phyloP scores from a whole-genome alignment of 2,113 vertebrate species.

The Xyliphius kryptos region DNA sequence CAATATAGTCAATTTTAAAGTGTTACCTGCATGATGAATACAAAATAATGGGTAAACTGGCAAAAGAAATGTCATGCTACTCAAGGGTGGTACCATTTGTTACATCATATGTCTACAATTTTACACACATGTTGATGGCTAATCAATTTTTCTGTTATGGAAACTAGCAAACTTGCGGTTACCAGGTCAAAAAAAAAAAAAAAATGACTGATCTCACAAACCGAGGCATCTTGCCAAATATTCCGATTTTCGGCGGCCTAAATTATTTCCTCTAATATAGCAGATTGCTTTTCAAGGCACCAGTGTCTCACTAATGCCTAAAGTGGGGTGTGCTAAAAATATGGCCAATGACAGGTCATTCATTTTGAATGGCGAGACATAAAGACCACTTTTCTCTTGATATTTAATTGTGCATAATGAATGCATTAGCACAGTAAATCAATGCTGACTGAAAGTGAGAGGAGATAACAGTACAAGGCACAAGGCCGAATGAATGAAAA shows the following conservation, averaged over 20 bases:
- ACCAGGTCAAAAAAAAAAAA: neutral
- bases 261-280: neutral
- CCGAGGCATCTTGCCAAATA: constrained; percentile 2
- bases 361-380: constrained; percentile 18
- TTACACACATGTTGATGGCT: neutral
- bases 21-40: too few relatives aligned
- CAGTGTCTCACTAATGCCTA: neutral
- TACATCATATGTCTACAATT: neutral
- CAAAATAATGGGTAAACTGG: too few relatives aligned
- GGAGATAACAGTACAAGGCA: constrained; percentile 32
- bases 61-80: too few relatives aligned
- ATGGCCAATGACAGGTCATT: constrained; percentile 6
- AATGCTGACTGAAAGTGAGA: constrained; percentile 27
- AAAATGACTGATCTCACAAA: neutral
- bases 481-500: constrained; percentile 48
- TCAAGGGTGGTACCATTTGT: neutral
- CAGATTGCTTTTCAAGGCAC: neutral
- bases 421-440: constrained; percentile 35
- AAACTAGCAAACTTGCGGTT: neutral
- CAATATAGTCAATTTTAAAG: too few relatives aligned
- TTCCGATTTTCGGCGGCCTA: neutral
- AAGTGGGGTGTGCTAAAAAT: constrained; percentile 3
- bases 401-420: constrained; percentile 36
- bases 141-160: neutral
- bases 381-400: constrained; percentile 15